A percentile compares a stretch with the other conserved stretches of the same genome.
Conservation (phyloP, 2,797 vertebrate species). For the Nothura maculosa region DNA sequence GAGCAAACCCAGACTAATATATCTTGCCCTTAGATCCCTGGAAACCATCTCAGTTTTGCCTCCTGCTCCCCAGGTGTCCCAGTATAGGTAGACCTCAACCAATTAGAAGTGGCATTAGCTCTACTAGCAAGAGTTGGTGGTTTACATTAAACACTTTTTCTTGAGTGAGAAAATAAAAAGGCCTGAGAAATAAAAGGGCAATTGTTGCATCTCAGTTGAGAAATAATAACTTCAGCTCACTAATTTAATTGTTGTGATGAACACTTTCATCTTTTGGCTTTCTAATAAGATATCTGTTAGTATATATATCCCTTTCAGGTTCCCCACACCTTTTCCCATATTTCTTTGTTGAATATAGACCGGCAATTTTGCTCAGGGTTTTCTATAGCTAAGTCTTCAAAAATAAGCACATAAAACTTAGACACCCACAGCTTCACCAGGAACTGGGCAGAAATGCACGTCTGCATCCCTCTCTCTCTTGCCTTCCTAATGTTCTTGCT, state of each 20-base stretch:
- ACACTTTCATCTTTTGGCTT: background rate
- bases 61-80: background rate
- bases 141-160: background rate
- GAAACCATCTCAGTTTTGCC: background rate
- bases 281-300: conserved; percentile 6
- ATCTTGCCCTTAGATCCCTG: background rate
- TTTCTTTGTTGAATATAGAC: background rate
- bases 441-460: background rate
- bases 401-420: background rate
- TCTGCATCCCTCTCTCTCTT: background rate
- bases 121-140: background rate
- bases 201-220: background rate
- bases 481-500: background rate
- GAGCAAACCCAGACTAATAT: background rate
- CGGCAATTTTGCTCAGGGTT: background rate
- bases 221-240: background rate
- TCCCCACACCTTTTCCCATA: background rate
- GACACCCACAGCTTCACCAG: background rate
- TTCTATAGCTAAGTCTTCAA: background rate
- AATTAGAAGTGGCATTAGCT: background rate
- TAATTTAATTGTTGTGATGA: conserved; percentile 24
- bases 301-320: background rate
- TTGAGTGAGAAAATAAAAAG: background rate
- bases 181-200: background rate
- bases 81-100: background rate